Evolutionary conservation across 2,797 vertebrate genomes (phyloP).

Genomic region (Rhincodon typus): DNA sequence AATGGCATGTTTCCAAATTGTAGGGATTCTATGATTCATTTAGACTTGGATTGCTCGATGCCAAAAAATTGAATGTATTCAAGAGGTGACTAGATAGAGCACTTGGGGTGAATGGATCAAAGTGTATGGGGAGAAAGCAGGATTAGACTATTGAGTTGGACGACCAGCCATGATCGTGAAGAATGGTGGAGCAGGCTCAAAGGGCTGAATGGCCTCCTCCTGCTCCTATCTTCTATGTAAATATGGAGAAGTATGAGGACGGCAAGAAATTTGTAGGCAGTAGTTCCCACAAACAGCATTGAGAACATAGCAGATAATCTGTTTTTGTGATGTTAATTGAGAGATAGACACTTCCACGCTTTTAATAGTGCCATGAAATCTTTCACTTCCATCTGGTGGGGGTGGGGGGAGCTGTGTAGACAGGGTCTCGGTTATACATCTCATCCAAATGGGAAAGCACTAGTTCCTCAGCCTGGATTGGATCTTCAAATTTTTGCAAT

Average conservation of each 20-base stretch:
- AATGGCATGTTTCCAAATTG: not conserved
- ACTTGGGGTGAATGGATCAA: too few species aligned
- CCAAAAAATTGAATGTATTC: too few species aligned
- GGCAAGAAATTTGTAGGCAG: not conserved
- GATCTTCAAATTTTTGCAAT: not conserved
- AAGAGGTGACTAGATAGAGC: too few species aligned
- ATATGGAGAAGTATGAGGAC: too few species aligned
- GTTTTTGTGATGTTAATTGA: not conserved
- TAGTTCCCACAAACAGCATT: not conserved
- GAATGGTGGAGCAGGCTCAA: too few species aligned
- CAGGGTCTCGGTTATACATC: not conserved
- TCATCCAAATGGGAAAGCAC: not conserved
- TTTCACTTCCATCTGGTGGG: not conserved
- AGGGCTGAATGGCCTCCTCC: too few species aligned
- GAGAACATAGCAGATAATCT: not conserved
- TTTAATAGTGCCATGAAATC: not conserved
- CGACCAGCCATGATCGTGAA: too few species aligned
- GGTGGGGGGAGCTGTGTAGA: not conserved
- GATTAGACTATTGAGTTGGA: too few species aligned
- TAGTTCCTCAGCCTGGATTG: not conserved
- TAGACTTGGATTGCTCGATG: too few species aligned
- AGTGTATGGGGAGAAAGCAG: too few species aligned
- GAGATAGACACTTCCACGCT: not conserved
- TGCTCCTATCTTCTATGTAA: not conserved
- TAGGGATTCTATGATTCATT: too few species aligned